Conservation (phyloP, 1,140 invertebrate species). For the Schlechtendalia chinensis region DNA sequence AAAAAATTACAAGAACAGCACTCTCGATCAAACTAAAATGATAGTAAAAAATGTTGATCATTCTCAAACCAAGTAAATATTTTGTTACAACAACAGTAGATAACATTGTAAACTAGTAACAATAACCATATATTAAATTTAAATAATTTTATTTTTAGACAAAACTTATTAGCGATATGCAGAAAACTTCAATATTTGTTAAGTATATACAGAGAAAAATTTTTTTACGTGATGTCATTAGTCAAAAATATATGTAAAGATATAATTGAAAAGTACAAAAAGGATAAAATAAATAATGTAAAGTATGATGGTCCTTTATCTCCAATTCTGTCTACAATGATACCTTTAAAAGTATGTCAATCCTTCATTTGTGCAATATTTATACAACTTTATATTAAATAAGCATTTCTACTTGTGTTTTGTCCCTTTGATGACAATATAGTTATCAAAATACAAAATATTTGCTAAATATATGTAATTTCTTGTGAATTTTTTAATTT, state of each 20-base stretch:
- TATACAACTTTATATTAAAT: neutral
- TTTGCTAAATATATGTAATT: neutral
- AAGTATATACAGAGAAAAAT: slow-evolving; percentile 17
- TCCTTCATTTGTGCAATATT: neutral
- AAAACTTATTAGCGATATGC: slow-evolving; percentile 35
- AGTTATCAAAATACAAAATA: neutral
- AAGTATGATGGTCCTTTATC: slow-evolving; percentile 21
- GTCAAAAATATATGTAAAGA: slow-evolving; percentile 42
- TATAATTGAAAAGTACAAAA: slow-evolving; percentile 34
- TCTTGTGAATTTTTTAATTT: neutral
- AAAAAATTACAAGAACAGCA: slow-evolving; percentile 9
- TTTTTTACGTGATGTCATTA: slow-evolving; percentile 35
- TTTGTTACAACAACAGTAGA: neutral
- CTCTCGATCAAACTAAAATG: neutral
- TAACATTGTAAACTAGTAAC: neutral
- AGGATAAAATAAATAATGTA: slow-evolving; percentile 16
- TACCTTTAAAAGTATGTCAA: slow-evolving; percentile 49
- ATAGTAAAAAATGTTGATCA: slow-evolving; percentile 37
- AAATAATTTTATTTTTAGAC: neutral
- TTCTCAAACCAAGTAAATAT: slow-evolving; percentile 36
- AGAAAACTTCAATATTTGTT: slow-evolving; percentile 23
- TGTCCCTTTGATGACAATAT: neutral
- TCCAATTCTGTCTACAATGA: slow-evolving; percentile 31
- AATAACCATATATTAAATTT: neutral
- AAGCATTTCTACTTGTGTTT: neutral